A percentile compares a stretch with the other conserved stretches of the same genome.
Conservation (phyloP, 2,113 vertebrate species). For the Origma solitaria region DNA sequence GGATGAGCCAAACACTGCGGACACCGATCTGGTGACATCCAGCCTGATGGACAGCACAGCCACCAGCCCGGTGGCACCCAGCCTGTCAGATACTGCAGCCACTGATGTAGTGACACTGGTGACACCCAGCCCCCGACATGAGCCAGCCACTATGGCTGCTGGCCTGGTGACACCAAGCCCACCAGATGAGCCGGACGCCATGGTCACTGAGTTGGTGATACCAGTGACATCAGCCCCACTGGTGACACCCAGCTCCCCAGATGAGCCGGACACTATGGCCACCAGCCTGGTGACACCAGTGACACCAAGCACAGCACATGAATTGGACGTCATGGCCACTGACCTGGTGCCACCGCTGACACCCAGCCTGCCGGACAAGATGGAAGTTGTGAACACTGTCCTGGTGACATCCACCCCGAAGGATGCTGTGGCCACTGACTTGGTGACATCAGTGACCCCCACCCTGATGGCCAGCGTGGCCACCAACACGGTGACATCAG, state of each 20-base stretch:
- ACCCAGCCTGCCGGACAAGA: background rate
- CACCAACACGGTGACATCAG: background rate
- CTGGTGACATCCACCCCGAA: background rate
- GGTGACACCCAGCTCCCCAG: background rate
- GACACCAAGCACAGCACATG: background rate
- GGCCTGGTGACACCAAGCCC: background rate
- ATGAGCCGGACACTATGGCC: accelerated
- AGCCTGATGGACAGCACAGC: background rate
- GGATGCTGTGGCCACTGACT: accelerated
- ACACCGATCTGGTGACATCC: accelerated
- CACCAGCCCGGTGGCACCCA: background rate
- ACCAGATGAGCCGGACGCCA: accelerated
- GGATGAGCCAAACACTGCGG: accelerated
- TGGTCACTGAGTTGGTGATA: background rate
- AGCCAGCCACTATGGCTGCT: accelerated
- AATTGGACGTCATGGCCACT: background rate
- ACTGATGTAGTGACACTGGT: accelerated
- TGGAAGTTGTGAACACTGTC: background rate
- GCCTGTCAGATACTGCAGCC: background rate
- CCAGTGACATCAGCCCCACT: background rate
- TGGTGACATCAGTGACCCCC: background rate
- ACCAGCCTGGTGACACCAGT: background rate
- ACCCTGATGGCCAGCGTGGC: background rate
- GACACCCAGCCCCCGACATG: accelerated
- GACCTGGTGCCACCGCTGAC: background rate